Percentiles rank a stretch among this genome's conserved stretches.
Evolutionary conservation across 2,888 invertebrate genomes (phyloP).

Genomic region (Junonia oenone): DNA sequence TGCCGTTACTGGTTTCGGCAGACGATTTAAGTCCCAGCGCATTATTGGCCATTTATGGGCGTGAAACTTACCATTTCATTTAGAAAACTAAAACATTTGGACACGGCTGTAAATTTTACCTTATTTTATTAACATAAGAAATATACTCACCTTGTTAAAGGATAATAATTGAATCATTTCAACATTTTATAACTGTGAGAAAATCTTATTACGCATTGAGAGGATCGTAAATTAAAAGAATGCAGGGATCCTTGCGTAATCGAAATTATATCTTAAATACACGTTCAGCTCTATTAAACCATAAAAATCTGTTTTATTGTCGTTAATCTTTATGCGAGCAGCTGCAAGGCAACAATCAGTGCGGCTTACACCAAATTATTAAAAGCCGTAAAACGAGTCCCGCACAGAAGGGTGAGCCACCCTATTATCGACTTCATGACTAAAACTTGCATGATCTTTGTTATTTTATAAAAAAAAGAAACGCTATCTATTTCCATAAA

Average conservation of each 20-base stretch:
- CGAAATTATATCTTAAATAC: constrained; percentile 41
- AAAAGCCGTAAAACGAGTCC: constrained; percentile 78
- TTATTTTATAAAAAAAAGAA: constrained; percentile 66
- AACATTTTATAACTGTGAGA: not conserved
- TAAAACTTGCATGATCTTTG: constrained; percentile 61
- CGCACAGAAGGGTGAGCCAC: constrained; percentile 69
- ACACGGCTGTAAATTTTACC: not conserved
- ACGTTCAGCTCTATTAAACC: constrained; percentile 45
- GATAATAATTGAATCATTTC: not conserved
- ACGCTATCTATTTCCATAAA: constrained; percentile 48
- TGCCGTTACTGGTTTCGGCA: constrained; percentile 67
- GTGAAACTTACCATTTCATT: constrained; percentile 53
- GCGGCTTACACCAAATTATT: constrained; percentile 75
- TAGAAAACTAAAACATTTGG: constrained; percentile 33
- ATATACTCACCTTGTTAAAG: not conserved
- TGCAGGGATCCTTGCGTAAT: constrained; percentile 14
- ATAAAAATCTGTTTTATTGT: constrained; percentile 51
- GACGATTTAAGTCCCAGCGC: constrained; percentile 49
- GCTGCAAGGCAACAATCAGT: constrained; percentile 72
- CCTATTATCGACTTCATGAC: constrained; percentile 66
- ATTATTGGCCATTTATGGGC: constrained; percentile 60
- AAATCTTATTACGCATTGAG: not conserved
- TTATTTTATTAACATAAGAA: not conserved
- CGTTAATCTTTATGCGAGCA: constrained; percentile 48
- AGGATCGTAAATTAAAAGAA: constrained; percentile 23